Evolutionary conservation across 2,797 vertebrate genomes (phyloP), one percentile per base, ranked within the genome.

Genomic region (Iguana delicatissima): DNA sequence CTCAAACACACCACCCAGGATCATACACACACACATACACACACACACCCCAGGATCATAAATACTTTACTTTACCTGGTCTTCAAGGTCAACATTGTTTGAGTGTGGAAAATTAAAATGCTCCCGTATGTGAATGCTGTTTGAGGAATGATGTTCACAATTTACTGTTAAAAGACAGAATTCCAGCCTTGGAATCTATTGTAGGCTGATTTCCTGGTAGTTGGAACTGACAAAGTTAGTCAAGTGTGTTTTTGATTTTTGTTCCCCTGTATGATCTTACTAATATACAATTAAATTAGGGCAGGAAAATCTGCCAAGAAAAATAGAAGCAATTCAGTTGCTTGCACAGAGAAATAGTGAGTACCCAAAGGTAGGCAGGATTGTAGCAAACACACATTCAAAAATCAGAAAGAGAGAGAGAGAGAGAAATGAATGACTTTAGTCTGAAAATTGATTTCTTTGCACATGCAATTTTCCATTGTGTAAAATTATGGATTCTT

Each of bases 1-100:
- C 16, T n/a, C n/a, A n/a, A n/a, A 96, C 10, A 94, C 96, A 59
- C 10, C n/a, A n/a, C 82, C 85, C 79, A 94, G 90, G 94, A 97
- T 97, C 96, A 96, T 97, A 97, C n/a, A n/a, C n/a, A n/a, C n/a
- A n/a, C n/a, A n/a, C n/a, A 97, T 88, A 95, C 95, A 62, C 38
- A 57, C 16, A 96, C 10, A 94, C 96, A 59, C 10, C 82, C 85
- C 79, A 94, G 90, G 94, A 97, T 97, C 96, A 96, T 97, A 97
- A 97, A 97, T 97, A 97, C 97, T 97, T 97, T 97, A 97, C 93
- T 97, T 98, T 97, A 96, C 95, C 96, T 95, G 94, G 96, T 97
- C 96, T 96, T 86, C 88, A 94, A 97, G 97, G 96, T 97, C 95
- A 97, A 93, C 95, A 96, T 87, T 96, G 93, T 94, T 96, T 94